Conservation (phyloP, 2,888 invertebrate species). For the Coelopa pilipes region DNA sequence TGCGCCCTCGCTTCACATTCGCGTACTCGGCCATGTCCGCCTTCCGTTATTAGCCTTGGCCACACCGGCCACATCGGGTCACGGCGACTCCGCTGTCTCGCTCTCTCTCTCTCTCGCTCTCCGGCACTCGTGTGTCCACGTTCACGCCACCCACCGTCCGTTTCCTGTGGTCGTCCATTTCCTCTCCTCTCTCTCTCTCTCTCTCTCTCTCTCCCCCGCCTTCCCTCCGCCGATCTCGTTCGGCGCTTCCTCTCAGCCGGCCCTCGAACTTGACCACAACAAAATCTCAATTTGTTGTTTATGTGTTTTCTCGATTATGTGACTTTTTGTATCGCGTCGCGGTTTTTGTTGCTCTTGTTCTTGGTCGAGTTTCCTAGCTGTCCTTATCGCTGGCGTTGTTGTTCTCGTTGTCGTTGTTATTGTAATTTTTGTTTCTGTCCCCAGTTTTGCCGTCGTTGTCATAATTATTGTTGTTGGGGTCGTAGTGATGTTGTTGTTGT, state of each 20-base stretch:
- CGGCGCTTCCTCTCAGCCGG: constrained; percentile 52
- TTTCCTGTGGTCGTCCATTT: too few relatives aligned
- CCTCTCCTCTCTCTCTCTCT: too few relatives aligned
- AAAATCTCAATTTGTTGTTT: constrained; percentile 1
- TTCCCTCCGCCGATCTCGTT: constrained; percentile 38
- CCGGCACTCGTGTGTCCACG: too few relatives aligned
- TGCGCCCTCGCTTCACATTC: too few relatives aligned
- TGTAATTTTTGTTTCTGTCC: background rate
- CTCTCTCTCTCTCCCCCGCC: too few relatives aligned
- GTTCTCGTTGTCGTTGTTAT: background rate
- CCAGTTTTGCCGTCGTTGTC: background rate
- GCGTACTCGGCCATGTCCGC: too few relatives aligned
- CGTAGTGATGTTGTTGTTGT: background rate
- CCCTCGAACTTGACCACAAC: constrained; percentile 61
- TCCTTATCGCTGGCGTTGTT: constrained; percentile 3
- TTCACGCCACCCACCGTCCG: too few relatives aligned
- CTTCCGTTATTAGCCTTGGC: too few relatives aligned
- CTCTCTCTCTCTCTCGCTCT: too few relatives aligned
- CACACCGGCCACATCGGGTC: too few relatives aligned
- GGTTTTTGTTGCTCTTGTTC: background rate
- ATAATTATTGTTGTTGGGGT: constrained; percentile 15
- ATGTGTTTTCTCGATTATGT: background rate
- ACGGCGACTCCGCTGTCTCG: too few relatives aligned
- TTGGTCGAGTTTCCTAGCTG: background rate
- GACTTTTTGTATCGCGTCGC: background rate